Evolutionary conservation across 2,888 invertebrate genomes (phyloP), one percentile per base, ranked within the genome.

Genomic region (Thyatira batis): DNA sequence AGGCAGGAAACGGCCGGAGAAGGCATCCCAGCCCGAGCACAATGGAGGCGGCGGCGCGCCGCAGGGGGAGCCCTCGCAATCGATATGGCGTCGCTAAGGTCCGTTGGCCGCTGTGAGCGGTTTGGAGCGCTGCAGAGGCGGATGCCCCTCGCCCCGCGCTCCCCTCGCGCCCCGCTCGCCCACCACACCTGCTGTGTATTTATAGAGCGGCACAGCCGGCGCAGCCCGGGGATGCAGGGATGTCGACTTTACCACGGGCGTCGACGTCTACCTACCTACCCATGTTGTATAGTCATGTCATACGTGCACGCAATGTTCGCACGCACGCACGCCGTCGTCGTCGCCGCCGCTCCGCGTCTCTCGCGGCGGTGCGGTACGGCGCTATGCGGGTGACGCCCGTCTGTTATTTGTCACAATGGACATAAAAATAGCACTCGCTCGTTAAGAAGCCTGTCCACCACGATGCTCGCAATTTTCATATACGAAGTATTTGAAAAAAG

Each of bases 1-100:
- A 73, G 85, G 82, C 89, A 89, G 90, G 90, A 89, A 89, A 82
- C 89, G 87, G 75, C 80, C 87, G 81, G 87, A 87, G 89, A 87
- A 88, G 89, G 89, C 88, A 89, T 89, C 90, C 87, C 87, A 85
- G 79, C 76, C 82, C 76, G 87, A 87, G 88, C 82, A 90, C 89
- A 89, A 89, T 87, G 89, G 85, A 82, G 85, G 85, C 86, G 82
- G 73, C 77, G 82, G 82, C 88, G 90, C 89, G 89, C 87, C 88
- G 88, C 90, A 90, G 89, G 91, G 91, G 91, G 90, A 90, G 89
- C 89, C 90, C 88, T 90, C 89, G 90, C 91, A 92, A 92, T 92
- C 92, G 92, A 92, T 92, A 91, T 92, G 85, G 86, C 91, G 90
- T 86, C 90, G 92, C 91, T 91, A 92, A 92, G 92, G 91, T 92